A percentile compares a stretch with the other conserved stretches of the same genome.
Conservation (phyloP, 1,140 invertebrate species). For the Atta texana region DNA sequence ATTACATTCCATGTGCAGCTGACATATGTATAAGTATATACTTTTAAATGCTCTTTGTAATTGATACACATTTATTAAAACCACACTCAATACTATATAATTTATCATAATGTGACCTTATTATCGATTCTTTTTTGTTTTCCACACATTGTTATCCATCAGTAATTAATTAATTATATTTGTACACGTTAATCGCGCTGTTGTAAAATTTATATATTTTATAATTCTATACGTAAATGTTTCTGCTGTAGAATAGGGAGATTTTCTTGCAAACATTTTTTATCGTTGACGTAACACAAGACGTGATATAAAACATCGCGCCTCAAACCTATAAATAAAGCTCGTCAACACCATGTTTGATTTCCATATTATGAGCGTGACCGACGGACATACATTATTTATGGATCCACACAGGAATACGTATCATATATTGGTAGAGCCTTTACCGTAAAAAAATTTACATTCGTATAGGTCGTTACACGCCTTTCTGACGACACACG, state of each 20-base stretch:
- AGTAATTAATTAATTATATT: neutral
- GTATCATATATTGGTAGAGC: neutral
- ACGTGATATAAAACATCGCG: slow-evolving; percentile 9
- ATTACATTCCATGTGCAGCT: neutral
- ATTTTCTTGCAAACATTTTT: neutral
- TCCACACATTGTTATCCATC: neutral
- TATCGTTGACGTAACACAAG: neutral
- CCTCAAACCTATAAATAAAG: slow-evolving; percentile 3
- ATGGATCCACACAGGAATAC: neutral
- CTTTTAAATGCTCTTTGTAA: neutral
- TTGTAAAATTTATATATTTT: neutral
- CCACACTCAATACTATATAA: neutral
- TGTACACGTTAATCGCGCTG: neutral
- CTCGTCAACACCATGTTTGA: slow-evolving; percentile 39
- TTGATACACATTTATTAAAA: slow-evolving; percentile 20
- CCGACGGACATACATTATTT: slow-evolving; percentile 48
- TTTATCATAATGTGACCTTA: neutral
- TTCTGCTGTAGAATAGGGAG: neutral
- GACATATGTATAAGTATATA: neutral
- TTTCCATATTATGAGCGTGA: slow-evolving; percentile 55
- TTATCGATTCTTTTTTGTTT: neutral
- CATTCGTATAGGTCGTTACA: slow-evolving; percentile 45
- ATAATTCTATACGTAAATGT: slow-evolving; percentile 1
- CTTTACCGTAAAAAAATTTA: slow-evolving; percentile 51
- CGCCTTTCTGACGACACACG: slow-evolving; percentile 2